Conservation (phyloP, 2,113 vertebrate genomes). For the Cyphomyrus plagiostoma region DNA sequence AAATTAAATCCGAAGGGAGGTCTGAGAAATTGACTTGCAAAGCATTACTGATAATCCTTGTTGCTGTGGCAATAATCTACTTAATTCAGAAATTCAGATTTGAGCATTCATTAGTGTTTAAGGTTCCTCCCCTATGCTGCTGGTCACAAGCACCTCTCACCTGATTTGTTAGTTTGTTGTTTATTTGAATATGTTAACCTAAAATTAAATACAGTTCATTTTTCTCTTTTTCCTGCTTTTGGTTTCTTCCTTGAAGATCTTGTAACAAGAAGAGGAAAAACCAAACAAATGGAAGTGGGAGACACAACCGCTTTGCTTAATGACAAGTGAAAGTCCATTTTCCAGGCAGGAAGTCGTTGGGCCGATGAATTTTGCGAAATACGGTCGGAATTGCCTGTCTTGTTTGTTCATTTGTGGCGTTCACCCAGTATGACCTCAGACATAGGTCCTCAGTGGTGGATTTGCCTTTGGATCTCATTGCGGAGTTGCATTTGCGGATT, state of each 20-base stretch:
- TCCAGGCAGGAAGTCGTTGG: background rate
- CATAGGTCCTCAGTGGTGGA: background rate
- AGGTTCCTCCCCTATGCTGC: background rate
- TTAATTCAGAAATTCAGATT: constrained; percentile 19
- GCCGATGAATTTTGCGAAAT: background rate
- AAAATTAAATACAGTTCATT: background rate
- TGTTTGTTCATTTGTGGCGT: background rate
- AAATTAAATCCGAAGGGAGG: constrained; percentile 20
- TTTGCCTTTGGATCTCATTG: background rate
- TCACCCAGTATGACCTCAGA: background rate
- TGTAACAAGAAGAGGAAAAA: background rate
- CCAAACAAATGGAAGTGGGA: background rate
- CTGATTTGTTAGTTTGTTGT: background rate
- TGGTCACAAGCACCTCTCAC: background rate
- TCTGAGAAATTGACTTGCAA: constrained; percentile 26
- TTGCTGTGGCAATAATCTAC: constrained; percentile 40
- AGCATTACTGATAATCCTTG: constrained; percentile 25
- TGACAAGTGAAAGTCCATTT: background rate
- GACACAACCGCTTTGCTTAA: background rate
- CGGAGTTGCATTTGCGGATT: background rate
- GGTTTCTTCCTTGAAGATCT: background rate
- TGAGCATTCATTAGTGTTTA: background rate
- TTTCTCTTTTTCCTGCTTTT: background rate
- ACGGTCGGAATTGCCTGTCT: background rate
- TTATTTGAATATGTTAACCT: background rate